Evolutionary conservation across 1,140 invertebrate species (phyloP).

Genomic region (Manduca sexta): DNA sequence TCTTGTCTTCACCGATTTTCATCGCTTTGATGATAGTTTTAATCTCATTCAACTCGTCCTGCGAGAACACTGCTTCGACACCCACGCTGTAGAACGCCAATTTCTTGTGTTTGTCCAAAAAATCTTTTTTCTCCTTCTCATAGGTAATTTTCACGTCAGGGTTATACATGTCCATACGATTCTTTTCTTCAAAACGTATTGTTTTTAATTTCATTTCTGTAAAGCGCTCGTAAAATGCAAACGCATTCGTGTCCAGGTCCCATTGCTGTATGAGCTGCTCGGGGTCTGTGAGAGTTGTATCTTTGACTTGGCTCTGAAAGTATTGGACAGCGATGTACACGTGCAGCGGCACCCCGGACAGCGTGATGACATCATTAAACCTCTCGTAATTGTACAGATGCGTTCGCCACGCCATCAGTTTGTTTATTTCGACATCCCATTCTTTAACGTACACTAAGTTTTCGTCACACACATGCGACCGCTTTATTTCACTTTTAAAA

Average conservation of each 20-base stretch:
- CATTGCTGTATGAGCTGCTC: not conserved
- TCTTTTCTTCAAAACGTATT: slow-evolving; percentile 3
- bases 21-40: not conserved
- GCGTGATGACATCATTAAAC: not conserved
- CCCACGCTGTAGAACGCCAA: not conserved
- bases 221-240: not conserved
- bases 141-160: not conserved
- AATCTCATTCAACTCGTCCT: not conserved
- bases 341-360: slow-evolving; percentile 1
- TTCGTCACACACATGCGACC: not conserved
- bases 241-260: slow-evolving; percentile 1
- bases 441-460: not conserved
- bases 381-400: not conserved
- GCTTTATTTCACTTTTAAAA: not conserved
- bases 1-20: slow-evolving; percentile 4
- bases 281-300: not conserved
- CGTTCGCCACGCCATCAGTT: not conserved
- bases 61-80: not conserved
- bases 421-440: not conserved
- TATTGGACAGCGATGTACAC: not conserved
- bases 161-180: not conserved
- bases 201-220: slow-evolving; percentile 3
- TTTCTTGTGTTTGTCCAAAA: slow-evolving; percentile 3
- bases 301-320: slow-evolving; percentile 1
- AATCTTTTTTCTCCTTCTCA: slow-evolving; percentile 1